Evolutionary conservation across 2,113 vertebrate species (phyloP).

Genomic region (Agelaius tricolor): DNA sequence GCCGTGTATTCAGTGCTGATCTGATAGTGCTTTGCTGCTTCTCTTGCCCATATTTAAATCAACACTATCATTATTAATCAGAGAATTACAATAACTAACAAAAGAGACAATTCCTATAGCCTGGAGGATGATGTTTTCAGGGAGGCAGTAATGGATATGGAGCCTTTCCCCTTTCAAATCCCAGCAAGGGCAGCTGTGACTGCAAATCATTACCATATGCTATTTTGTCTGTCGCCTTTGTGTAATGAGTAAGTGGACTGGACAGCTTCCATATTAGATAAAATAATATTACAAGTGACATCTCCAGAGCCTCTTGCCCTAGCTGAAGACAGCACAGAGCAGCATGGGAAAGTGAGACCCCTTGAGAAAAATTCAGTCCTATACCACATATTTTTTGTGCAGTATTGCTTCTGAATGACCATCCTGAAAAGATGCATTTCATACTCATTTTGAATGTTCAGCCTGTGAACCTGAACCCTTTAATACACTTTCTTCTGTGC

Average conservation of each 20-base stretch:
- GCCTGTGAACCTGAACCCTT: background rate
- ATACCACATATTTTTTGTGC: accelerated
- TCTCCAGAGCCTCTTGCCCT: background rate
- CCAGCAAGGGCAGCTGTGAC: background rate
- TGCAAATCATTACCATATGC: constrained; percentile 15
- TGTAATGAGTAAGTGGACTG: constrained; percentile 14
- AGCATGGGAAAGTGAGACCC: background rate
- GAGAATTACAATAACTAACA: background rate
- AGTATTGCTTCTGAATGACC: background rate
- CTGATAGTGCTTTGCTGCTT: background rate
- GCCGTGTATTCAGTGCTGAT: background rate
- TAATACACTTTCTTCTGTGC: background rate
- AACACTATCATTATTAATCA: background rate
- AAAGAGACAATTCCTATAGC: background rate
- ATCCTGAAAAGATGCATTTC: background rate
- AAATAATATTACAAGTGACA: background rate
- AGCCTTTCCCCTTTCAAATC: constrained; percentile 1
- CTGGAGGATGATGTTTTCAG: background rate
- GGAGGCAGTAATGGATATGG: background rate
- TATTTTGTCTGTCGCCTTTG: background rate
- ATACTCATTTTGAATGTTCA: background rate
- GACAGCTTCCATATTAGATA: constrained; percentile 20
- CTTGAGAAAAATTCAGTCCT: background rate
- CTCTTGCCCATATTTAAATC: background rate
- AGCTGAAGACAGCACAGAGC: background rate